Base-by-base conservation (phyloP, 1,140 invertebrate genomes). In the Schlechtendalia chinensis region DNA sequence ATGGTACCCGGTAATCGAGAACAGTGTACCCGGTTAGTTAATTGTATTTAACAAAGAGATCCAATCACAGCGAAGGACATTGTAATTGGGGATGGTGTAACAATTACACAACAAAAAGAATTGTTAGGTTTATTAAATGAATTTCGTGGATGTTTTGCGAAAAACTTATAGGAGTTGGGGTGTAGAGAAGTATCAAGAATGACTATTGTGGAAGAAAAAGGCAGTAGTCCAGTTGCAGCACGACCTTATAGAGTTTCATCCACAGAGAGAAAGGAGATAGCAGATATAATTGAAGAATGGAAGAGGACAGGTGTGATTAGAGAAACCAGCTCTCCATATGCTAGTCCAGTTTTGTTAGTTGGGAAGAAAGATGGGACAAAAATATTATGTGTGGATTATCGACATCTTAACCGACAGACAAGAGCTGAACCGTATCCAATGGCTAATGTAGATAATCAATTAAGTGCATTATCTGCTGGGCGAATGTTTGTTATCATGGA, bases 351-450 rank as follows among this genome's bases (percentile, higher is more conserved):
- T 0, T 12, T 81, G 0, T 14, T 50, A 4, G 67, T 71, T 1
- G 27, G 24, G 14, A 47, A 50, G 65, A 22, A 39, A 0, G 11
- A 8, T 8, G n/a, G 39, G 8, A 58, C 39, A 5, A 32, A 29
- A 47, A 16, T 56, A 4, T 1, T 79, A 0, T 59, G 54, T 11
- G 45, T 79, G 1, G 75, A 79, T 17, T 79, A 61, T 27, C 58
- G 75, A 11, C 27, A 27, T 5, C 27, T 56, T 1, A 59, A 59
- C n/a, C 14, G 47, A 2, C 59, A 79, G 19, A 79, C 53, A 0
- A 2, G 5, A 0, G 83, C 83, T 6, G 87, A 89, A 82, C 83
- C 82, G 65, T 90, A 86, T 83, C 89, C 89, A 0, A 72, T 91
- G 14, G 88, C 89, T 8, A 82, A 86, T 10, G 88, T 89, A 19